Conservation (phyloP, 1,140 invertebrate genomes). For the Drosophila novamexicana region DNA sequence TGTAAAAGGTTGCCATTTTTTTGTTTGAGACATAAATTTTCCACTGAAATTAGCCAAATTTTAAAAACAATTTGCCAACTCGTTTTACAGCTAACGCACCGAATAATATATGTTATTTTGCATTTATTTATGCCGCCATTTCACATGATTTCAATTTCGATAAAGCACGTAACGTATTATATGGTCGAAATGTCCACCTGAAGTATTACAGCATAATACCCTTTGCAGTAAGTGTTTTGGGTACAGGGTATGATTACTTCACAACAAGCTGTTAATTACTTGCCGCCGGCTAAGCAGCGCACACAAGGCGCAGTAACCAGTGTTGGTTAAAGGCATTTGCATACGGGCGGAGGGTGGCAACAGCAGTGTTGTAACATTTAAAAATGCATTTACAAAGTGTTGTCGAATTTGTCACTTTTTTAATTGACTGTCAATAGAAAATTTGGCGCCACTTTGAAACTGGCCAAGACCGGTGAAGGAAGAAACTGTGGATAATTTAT, state of each 20-base stretch:
- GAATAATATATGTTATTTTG: too few species aligned
- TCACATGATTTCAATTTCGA: too few species aligned
- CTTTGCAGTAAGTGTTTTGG: not conserved
- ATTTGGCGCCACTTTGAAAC: conserved; percentile 2
- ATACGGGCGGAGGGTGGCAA: not conserved
- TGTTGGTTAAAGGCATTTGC: conserved; percentile 14
- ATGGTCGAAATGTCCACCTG: too few species aligned
- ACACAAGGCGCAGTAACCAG: not conserved
- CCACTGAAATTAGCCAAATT: too few species aligned
- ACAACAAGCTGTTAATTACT: conserved; percentile 20
- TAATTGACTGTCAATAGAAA: conserved; percentile 22
- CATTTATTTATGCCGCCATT: too few species aligned
- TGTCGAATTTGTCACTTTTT: conserved; percentile 2
- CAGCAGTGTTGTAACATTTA: not conserved
- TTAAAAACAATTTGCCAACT: too few species aligned
- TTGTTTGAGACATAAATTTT: too few species aligned
- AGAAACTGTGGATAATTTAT: conserved; percentile 19
- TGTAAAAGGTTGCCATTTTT: too few species aligned
- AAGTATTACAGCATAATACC: too few species aligned
- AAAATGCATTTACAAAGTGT: not conserved
- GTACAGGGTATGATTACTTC: not conserved
- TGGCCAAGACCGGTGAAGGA: conserved; percentile 28
- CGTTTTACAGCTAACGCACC: too few species aligned
- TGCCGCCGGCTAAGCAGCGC: not conserved
- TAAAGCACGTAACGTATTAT: too few species aligned